Evolutionary conservation across 2,113 vertebrate genomes (phyloP).

Genomic region (Dasyornis broadbenti): DNA sequence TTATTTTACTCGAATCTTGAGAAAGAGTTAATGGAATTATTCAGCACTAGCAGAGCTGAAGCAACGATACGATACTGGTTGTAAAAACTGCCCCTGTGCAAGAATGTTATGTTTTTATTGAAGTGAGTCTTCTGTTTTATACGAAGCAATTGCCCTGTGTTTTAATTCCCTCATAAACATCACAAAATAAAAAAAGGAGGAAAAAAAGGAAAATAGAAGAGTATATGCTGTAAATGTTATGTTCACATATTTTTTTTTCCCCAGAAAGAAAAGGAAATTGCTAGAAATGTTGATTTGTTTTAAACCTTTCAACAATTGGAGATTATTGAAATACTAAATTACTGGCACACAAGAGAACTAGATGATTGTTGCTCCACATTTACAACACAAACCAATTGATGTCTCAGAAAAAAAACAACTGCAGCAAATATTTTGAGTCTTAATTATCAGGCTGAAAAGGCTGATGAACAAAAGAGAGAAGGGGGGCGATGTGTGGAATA

Average conservation of each 20-base stretch:
- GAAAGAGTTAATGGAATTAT: background rate
- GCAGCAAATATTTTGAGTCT: constrained; percentile 54
- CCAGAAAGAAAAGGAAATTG: constrained; percentile 23
- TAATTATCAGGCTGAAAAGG: constrained; percentile 45
- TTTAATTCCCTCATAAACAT: constrained; percentile 35
- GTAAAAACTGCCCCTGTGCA: background rate
- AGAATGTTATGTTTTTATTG: background rate
- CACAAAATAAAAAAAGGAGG: background rate
- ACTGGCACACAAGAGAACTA: constrained; percentile 45
- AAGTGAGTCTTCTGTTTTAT: background rate
- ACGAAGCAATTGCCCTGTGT: background rate
- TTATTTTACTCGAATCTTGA: background rate
- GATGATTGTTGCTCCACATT: constrained; percentile 47
- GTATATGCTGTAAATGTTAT: background rate
- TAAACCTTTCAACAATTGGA: constrained; percentile 50
- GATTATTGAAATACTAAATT: constrained; percentile 62
- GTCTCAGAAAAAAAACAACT: constrained; percentile 38
- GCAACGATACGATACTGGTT: background rate
- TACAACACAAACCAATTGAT: constrained; percentile 51
- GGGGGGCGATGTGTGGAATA: background rate
- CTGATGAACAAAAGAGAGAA: constrained; percentile 51
- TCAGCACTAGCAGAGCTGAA: background rate
- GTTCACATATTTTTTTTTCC: background rate
- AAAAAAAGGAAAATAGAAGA: background rate
- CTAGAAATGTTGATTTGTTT: constrained; percentile 53